Percentiles rank a stretch among this genome's conserved stretches.
Evolutionary conservation across 2,797 vertebrate species (phyloP).

Genomic region (Cheirogaleus major): DNA sequence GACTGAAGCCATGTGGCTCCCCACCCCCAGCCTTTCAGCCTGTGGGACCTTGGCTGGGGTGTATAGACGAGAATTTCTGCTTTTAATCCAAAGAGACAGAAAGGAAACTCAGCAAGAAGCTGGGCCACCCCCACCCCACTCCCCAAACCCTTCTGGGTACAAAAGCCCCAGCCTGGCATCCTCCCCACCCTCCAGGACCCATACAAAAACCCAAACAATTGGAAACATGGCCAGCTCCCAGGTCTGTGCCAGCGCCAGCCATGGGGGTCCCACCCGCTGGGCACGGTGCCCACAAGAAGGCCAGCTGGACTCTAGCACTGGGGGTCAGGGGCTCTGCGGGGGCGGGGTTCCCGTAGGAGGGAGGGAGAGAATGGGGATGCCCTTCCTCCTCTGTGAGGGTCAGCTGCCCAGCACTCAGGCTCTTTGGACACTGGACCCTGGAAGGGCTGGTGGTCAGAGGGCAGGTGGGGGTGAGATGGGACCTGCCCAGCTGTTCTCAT

Average conservation of each 20-base stretch:
- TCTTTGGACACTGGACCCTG: not conserved
- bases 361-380: not conserved
- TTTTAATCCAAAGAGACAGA: slow-evolving; percentile 76
- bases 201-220: slow-evolving; percentile 75
- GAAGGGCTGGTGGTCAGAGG: not conserved
- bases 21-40: slow-evolving; percentile 58
- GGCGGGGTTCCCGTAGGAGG: not conserved
- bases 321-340: slow-evolving; percentile 40
- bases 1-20: slow-evolving; percentile 63
- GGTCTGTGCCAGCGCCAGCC: slow-evolving; percentile 69
- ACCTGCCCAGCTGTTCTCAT: slow-evolving; percentile 9
- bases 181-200: slow-evolving; percentile 66
- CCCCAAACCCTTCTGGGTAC: slow-evolving; percentile 61
- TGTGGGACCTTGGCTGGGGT: slow-evolving; percentile 64
- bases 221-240: slow-evolving; percentile 75
- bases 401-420: not conserved
- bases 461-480: not conserved
- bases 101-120: slow-evolving; percentile 75
- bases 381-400: not conserved
- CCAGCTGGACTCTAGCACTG: slow-evolving; percentile 74
- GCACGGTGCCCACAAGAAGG: slow-evolving; percentile 67
- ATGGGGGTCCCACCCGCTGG: slow-evolving; percentile 72
- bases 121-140: slow-evolving; percentile 45
- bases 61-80: slow-evolving; percentile 71
- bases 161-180: slow-evolving; percentile 69